Percentiles rank a stretch among this genome's conserved stretches.
Conservation (phyloP, 2,888 invertebrate genomes). For the Nomada ferruginata region DNA sequence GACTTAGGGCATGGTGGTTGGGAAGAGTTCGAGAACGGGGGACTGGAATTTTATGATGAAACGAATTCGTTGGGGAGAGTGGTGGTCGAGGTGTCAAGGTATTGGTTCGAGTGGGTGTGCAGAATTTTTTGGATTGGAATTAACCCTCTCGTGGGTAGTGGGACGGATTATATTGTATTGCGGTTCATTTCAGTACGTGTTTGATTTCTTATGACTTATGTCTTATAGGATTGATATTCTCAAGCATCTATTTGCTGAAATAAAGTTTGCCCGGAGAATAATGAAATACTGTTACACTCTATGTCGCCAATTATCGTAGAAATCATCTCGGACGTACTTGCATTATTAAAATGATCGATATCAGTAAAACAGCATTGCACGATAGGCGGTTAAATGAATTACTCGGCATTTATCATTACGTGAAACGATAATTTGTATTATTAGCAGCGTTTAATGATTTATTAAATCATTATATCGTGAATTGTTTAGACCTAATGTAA, state of each 20-base stretch:
- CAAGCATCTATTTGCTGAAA: no score
- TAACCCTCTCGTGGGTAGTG: no score
- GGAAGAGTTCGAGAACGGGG: not conserved
- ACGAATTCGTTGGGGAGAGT: no score
- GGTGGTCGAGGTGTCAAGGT: no score
- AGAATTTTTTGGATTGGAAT: no score
- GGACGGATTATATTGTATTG: no score
- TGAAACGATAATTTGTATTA: conserved; percentile 40
- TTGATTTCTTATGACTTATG: no score
- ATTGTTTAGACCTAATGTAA: conserved; percentile 20
- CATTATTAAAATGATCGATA: conserved; percentile 32
- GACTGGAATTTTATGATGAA: no score
- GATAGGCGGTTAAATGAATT: conserved; percentile 41
- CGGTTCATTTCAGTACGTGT: no score
- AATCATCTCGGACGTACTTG: not conserved
- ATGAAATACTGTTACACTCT: not conserved
- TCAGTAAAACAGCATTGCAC: conserved; percentile 13
- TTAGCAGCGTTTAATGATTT: conserved; percentile 28
- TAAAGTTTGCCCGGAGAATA: not conserved
- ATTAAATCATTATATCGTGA: conserved; percentile 25
- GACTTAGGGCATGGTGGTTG: not conserved
- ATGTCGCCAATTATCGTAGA: not conserved
- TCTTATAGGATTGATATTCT: no score
- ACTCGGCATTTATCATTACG: not conserved
- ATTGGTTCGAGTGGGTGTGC: no score